Percentiles rank a stretch among this genome's conserved stretches.
Evolutionary conservation across 2,888 invertebrate species (phyloP).

Genomic region (Eremobia ochroleuca): DNA sequence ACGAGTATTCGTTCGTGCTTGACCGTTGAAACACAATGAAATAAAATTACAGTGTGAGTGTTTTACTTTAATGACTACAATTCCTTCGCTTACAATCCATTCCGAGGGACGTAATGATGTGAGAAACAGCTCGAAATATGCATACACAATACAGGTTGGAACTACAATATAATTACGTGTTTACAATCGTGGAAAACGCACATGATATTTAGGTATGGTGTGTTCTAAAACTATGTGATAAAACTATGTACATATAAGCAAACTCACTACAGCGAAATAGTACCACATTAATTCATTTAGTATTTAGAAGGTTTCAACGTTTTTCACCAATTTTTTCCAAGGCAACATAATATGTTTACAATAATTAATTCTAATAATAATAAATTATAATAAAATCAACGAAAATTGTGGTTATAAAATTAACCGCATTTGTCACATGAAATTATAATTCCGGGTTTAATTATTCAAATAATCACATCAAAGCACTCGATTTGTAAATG

Average conservation of each 20-base stretch:
- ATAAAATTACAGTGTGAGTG: constrained; percentile 57
- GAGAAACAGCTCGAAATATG: constrained; percentile 57
- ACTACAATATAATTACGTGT: constrained; percentile 46
- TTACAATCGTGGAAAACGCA: constrained; percentile 34
- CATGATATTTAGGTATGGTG: background rate
- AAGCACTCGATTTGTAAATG: background rate
- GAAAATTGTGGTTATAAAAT: background rate
- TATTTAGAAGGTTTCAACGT: background rate
- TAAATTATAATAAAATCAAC: background rate
- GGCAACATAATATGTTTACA: background rate
- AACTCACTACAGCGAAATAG: background rate
- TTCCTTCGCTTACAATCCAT: constrained; percentile 36
- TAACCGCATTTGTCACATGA: background rate
- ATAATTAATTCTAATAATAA: too few relatives aligned
- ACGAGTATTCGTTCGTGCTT: constrained; percentile 21
- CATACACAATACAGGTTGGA: constrained; percentile 28
- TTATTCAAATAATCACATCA: background rate
- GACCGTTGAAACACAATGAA: constrained; percentile 58
- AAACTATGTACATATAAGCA: background rate
- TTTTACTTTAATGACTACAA: constrained; percentile 56
- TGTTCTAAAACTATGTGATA: background rate
- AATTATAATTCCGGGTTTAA: background rate
- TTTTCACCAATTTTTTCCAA: background rate
- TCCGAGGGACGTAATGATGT: constrained; percentile 57
- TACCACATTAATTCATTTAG: background rate